Evolutionary conservation across 2,797 vertebrate species (phyloP), one percentile per base, ranked within the genome.

Genomic region (Sphenopsis melanotis): DNA sequence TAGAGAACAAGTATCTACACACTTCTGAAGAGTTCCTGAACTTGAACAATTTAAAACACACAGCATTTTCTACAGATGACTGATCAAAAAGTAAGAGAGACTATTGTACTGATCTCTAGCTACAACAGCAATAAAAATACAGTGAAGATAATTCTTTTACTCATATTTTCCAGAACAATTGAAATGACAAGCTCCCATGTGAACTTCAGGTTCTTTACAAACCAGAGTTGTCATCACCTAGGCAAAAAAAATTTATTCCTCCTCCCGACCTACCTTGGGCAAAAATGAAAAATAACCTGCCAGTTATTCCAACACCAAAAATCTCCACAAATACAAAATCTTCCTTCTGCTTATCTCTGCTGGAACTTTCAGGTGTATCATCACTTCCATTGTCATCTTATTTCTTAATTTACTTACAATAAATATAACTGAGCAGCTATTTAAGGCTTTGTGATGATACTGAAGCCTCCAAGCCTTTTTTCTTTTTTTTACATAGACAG

Each of bases 111-210:
- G 41, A 72, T 30, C 44, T 69, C 52, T 34, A 87, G 15, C 44
- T 83, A 87, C 37, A 80, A 69, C 39, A 87, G 41, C 41, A 83
- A 60, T 56, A 71, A 60, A 95, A 93, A 56, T 39, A 60, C 15
- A 70, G 32, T 50, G 57, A 61, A 41, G 21, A 44, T 70, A 75
- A 83, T 44, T 53, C 24, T 75, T 83, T 85, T 74, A 83, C 36
- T 85, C 41, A 18, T 61, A 46, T 85, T 90, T 93, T 82, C 66
- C 63, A 93, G 74, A 84, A 87, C 52, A 85, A 79, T n/a, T 89
- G 64, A 95, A 80, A 34, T 29, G 36, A 44, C 50, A 87, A 44
- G 32, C 6, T 83, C 26, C 5, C 1, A 3, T 42, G 34, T 32
- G 61, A 92, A 82, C 53, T 17, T 83, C 11, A 3, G 75, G 64